Evolutionary conservation across 2,888 invertebrate species (phyloP).

Genomic region (Deroplatys truncata): DNA sequence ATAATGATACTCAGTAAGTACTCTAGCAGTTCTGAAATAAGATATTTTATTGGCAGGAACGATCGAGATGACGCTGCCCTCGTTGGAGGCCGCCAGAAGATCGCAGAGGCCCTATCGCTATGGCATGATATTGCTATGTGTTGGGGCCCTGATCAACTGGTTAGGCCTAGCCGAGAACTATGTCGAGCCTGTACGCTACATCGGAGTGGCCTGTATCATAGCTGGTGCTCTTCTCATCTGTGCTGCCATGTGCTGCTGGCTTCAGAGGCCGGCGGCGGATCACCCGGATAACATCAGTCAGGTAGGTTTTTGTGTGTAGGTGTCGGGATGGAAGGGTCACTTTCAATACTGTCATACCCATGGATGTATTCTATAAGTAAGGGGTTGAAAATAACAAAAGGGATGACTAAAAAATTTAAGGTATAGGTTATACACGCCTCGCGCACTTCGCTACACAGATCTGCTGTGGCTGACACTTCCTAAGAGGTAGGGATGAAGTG

Average conservation of each 20-base stretch:
- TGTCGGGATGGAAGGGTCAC: no score
- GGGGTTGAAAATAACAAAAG: no score
- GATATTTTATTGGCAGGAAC: not conserved
- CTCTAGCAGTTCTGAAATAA: no score
- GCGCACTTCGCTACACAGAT: no score
- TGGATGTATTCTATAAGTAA: no score
- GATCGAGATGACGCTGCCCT: slow-evolving; percentile 62
- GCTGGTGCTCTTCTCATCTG: slow-evolving; percentile 68
- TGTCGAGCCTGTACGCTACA: slow-evolving; percentile 63
- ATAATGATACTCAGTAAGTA: no score
- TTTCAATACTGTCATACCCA: no score
- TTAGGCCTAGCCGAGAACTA: slow-evolving; percentile 67
- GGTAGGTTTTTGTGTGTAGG: not conserved
- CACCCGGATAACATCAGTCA: slow-evolving; percentile 8
- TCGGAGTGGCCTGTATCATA: slow-evolving; percentile 70
- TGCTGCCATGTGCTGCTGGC: slow-evolving; percentile 71
- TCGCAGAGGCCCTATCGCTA: slow-evolving; percentile 69
- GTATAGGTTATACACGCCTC: no score
- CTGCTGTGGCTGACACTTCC: no score
- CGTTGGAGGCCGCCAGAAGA: slow-evolving; percentile 46
- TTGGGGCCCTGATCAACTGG: slow-evolving; percentile 71
- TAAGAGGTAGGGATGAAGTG: no score
- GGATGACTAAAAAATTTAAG: no score
- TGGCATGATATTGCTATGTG: slow-evolving; percentile 67
- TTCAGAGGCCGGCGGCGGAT: slow-evolving; percentile 42